Evolutionary conservation across 2,797 vertebrate genomes (phyloP).

Genomic region (Prionace glauca): DNA sequence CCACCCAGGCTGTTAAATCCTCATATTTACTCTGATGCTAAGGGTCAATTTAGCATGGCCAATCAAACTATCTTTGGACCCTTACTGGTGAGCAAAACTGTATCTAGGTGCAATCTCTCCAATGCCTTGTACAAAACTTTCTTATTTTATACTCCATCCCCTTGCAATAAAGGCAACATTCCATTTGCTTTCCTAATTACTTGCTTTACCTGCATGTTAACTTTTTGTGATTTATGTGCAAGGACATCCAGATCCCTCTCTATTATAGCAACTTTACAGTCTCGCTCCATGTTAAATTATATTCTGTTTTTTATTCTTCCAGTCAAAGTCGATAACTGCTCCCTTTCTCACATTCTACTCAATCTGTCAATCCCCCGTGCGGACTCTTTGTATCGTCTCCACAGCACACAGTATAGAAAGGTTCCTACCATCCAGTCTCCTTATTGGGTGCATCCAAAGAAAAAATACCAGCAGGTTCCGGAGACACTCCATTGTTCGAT

Average conservation of each 20-base stretch:
- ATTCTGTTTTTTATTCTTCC: background rate
- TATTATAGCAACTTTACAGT: background rate
- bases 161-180: background rate
- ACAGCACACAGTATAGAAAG: background rate
- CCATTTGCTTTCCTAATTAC: background rate
- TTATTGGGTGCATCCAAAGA: background rate
- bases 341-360: background rate
- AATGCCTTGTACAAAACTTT: background rate
- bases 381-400: background rate
- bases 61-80: too few species aligned
- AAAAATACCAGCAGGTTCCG: background rate
- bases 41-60: too few species aligned
- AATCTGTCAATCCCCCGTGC: background rate
- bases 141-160: background rate
- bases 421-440: background rate
- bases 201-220: background rate
- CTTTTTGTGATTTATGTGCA: background rate
- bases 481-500: background rate
- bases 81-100: too few species aligned
- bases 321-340: background rate
- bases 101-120: background rate
- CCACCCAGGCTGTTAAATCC: too few species aligned
- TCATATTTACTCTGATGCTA: too few species aligned
- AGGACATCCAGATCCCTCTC: background rate
- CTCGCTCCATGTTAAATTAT: background rate